Evolutionary conservation across 1,140 invertebrate species (phyloP).

Genomic region (Brachionus manjavacas): DNA sequence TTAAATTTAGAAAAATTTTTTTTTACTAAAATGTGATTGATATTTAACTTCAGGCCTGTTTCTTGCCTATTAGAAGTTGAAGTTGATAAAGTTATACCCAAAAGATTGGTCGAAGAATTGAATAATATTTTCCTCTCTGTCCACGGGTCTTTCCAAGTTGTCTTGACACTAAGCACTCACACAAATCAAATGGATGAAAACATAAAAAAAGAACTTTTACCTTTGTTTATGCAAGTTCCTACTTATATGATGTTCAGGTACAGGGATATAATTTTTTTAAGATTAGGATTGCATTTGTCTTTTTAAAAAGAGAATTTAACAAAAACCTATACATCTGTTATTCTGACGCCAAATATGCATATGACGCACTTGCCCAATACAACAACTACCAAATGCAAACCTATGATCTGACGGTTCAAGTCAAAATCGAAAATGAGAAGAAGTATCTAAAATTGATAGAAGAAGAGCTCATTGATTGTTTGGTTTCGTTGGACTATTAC

Average conservation of each 20-base stretch:
- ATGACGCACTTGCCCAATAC: constrained; percentile 29
- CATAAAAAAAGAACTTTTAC: background rate
- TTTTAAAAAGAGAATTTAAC: background rate
- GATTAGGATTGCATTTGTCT: too few relatives aligned
- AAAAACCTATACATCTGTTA: constrained; percentile 6
- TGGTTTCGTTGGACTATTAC: background rate
- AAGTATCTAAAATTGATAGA: constrained; percentile 23
- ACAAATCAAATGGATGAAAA: constrained; percentile 25
- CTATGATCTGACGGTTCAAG: background rate
- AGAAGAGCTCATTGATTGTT: constrained; percentile 25
- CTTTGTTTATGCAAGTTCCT: background rate
- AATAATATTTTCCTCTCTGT: background rate
- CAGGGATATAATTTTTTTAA: background rate
- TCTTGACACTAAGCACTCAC: background rate
- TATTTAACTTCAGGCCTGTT: background rate
- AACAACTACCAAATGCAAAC: constrained; percentile 1
- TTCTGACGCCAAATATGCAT: constrained; percentile 23
- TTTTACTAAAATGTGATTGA: background rate
- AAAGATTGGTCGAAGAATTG: background rate
- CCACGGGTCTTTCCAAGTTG: constrained; percentile 29
- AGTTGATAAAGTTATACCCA: constrained; percentile 6
- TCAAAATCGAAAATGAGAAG: constrained; percentile 22
- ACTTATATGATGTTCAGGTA: background rate
- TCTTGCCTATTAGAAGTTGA: constrained; percentile 17
- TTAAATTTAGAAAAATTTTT: background rate